Percentiles rank a stretch among this genome's conserved stretches.
phyloP scores from a whole-genome alignment of 2,113 vertebrate species.

The Melanostigma gelatinosum region DNA sequence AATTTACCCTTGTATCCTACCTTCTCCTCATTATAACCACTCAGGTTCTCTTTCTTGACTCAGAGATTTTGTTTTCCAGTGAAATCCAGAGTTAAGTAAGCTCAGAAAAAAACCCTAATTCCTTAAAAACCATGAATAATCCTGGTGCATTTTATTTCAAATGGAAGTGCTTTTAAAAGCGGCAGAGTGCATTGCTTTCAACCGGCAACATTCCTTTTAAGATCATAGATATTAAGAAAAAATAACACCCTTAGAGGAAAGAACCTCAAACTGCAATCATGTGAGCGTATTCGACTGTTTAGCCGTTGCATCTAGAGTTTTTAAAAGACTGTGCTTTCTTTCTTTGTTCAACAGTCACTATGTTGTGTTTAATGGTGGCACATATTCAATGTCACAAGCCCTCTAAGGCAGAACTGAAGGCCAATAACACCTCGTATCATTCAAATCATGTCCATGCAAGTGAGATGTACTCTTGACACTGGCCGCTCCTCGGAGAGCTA shows the following conservation, averaged over 20 bases:
- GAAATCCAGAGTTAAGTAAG: constrained; percentile 17
- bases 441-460: constrained; percentile 77
- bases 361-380: constrained; percentile 45
- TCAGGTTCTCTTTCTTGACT: neutral
- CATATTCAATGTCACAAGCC: constrained; percentile 67
- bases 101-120: constrained; percentile 23
- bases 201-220: constrained; percentile 49
- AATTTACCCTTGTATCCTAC: neutral
- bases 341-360: constrained; percentile 26
- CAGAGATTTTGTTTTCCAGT: constrained; percentile 4
- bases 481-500: constrained; percentile 72
- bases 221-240: constrained; percentile 53
- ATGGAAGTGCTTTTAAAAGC: constrained; percentile 46
- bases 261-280: constrained; percentile 33
- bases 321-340: constrained; percentile 5
- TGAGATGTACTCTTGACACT: constrained; percentile 74
- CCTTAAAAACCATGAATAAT: constrained; percentile 59
- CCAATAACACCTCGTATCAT: constrained; percentile 68
- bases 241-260: constrained; percentile 39
- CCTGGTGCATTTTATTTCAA: constrained; percentile 47
- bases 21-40: constrained; percentile 3
- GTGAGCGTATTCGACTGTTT: neutral
- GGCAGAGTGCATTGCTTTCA: constrained; percentile 36
- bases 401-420: constrained; percentile 59
- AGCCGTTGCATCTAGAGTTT: neutral